Percentiles rank a stretch among this genome's conserved stretches.
Evolutionary conservation across 2,888 invertebrate genomes (phyloP).

Genomic region (Ophion obscuratus): DNA sequence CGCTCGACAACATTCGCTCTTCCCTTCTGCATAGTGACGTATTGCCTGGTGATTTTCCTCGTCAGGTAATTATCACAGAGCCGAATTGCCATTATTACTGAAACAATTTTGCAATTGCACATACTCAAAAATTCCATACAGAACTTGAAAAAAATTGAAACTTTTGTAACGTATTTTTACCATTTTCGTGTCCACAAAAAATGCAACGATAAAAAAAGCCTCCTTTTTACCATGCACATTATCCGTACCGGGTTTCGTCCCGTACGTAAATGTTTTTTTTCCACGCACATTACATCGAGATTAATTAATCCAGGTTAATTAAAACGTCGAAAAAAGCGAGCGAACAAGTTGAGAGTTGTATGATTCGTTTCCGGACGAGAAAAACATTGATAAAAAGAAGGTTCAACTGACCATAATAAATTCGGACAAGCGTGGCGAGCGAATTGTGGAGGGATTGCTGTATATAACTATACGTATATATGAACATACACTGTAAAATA

Average conservation of each 20-base stretch:
- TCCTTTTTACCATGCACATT: too few species aligned
- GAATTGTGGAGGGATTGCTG: not conserved
- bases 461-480: not conserved
- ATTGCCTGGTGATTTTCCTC: too few species aligned
- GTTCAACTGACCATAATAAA: not conserved
- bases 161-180: not conserved
- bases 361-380: not conserved
- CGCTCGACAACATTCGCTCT: too few species aligned
- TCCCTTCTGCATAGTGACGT: too few species aligned
- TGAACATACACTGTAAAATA: slow-evolving; percentile 14
- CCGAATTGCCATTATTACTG: too few species aligned
- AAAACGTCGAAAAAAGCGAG: not conserved
- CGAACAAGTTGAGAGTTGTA: not conserved
- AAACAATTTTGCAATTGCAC: too few species aligned
- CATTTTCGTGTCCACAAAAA: not conserved
- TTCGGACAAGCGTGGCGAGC: not conserved
- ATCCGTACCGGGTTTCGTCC: too few species aligned
- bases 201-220: not conserved
- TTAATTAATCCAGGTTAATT: not conserved
- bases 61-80: too few species aligned
- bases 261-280: too few species aligned
- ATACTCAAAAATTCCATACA: too few species aligned
- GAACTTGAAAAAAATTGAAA: too few species aligned
- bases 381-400: not conserved
- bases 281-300: not conserved